A percentile compares a stretch with the other conserved stretches of the same genome.
Conservation (phyloP, 2,797 vertebrate species). For the Anas flavirostris region DNA sequence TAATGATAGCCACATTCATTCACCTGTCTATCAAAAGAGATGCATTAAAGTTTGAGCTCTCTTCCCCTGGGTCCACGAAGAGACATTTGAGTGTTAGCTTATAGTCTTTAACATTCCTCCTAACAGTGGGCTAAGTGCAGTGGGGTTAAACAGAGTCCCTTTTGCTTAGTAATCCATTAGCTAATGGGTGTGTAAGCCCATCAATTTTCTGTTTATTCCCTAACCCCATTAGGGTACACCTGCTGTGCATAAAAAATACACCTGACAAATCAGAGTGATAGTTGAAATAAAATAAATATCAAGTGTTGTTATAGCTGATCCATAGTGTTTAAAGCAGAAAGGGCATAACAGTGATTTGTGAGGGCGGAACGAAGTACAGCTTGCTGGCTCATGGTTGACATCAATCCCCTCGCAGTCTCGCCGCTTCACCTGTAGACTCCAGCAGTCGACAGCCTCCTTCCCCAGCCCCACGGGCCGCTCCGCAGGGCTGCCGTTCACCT, state of each 20-base stretch:
- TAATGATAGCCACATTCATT: conserved; percentile 80
- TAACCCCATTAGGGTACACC: conserved; percentile 79
- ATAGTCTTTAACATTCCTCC: conserved; percentile 78
- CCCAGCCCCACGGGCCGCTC: not conserved
- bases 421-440: not conserved
- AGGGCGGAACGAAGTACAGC: conserved; percentile 16
- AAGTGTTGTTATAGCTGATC: conserved; percentile 70
- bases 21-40: conserved; percentile 78
- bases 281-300: conserved; percentile 84
- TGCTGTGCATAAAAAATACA: conserved; percentile 77
- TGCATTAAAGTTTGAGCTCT: conserved; percentile 74
- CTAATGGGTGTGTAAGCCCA: conserved; percentile 90
- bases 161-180: conserved; percentile 90
- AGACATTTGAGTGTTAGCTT: conserved; percentile 63
- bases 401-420: not conserved
- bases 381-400: not conserved
- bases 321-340: conserved; percentile 68
- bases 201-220: conserved; percentile 84
- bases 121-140: conserved; percentile 78
- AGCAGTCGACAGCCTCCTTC: not conserved
- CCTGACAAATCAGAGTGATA: conserved; percentile 82
- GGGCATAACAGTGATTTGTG: conserved; percentile 67
- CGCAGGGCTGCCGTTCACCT: conserved; percentile 28
- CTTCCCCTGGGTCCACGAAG: conserved; percentile 73
- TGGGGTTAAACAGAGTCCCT: conserved; percentile 76